Evolutionary conservation across 1,140 invertebrate species (phyloP).

Genomic region (Archegozetes longisetosus): DNA sequence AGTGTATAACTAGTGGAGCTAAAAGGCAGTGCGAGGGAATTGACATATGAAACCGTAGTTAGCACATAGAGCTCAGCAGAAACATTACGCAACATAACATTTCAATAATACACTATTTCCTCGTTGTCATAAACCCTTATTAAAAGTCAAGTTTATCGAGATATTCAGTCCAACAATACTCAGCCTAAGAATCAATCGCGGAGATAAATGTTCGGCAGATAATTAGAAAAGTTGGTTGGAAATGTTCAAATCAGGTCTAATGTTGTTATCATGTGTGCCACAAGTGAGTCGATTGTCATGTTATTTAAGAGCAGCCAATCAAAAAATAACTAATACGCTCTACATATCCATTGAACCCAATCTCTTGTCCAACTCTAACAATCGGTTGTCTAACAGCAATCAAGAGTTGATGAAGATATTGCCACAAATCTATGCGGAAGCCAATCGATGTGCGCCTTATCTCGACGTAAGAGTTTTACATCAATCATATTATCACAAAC

Average conservation of each 20-base stretch:
- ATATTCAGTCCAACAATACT: too few species aligned
- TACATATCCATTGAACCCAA: conserved; percentile 5
- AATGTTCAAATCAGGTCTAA: conserved; percentile 6
- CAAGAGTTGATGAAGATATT: neutral
- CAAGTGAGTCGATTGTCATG: neutral
- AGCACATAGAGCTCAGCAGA: too few species aligned
- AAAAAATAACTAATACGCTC: conserved; percentile 4
- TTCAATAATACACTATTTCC: too few species aligned
- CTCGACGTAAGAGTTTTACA: conserved; percentile 12
- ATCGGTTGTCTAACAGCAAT: neutral
- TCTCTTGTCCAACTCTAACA: neutral
- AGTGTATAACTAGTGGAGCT: too few species aligned
- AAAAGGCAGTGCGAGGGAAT: too few species aligned
- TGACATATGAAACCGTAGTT: too few species aligned
- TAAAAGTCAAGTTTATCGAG: too few species aligned
- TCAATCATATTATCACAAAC: conserved; percentile 6
- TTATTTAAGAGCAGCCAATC: neutral
- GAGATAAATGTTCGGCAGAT: too few species aligned
- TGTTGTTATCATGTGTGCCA: neutral
- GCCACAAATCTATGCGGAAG: conserved; percentile 8
- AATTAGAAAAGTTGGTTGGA: too few species aligned
- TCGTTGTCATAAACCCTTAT: too few species aligned
- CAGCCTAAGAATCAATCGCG: too few species aligned
- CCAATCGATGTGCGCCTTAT: neutral
- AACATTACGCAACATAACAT: too few species aligned